These are phyloP conservation scores for Heliconius hermathena DNA, from an alignment of 1,140 invertebrate species.

Conservation along the genomic window DNA sequence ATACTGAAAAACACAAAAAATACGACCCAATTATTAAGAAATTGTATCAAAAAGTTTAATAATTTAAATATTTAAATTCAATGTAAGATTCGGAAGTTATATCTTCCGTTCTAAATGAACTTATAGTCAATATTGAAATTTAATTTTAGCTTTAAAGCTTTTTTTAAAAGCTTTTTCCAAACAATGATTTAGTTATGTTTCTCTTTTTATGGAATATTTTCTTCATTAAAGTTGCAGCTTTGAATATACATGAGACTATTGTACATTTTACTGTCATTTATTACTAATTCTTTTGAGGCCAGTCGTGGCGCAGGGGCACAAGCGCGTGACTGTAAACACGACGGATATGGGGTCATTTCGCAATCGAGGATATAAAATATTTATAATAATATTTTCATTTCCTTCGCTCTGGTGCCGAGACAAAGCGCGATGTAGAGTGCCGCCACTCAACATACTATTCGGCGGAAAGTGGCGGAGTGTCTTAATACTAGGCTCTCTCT, in stretches of 20 bases:
- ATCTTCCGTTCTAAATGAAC: not conserved
- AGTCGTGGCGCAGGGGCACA: too few species aligned
- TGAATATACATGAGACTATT: not conserved
- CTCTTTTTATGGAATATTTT: not conserved
- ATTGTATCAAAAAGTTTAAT: not conserved
- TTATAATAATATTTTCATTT: too few species aligned
- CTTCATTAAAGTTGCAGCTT: not conserved
- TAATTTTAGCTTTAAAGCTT: constrained; percentile 1
- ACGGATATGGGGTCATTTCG: too few species aligned
- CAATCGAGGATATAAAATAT: too few species aligned
- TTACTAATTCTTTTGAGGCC: too few species aligned
- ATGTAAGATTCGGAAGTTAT: not conserved
- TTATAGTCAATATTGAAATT: not conserved
- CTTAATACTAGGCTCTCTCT: too few species aligned
- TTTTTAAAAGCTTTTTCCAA: not conserved
- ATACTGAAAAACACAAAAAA: not conserved
- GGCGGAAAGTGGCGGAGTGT: too few species aligned
- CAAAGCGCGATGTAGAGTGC: too few species aligned
- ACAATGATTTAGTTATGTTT: not conserved
- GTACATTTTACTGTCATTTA: too few species aligned
- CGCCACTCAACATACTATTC: too few species aligned
- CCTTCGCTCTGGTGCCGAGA: too few species aligned
- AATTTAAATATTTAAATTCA: not conserved
- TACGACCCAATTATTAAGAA: not conserved
- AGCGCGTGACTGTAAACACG: too few species aligned